Evolutionary conservation across 2,888 invertebrate species (phyloP).

Genomic region (Tetragonula carbonaria): DNA sequence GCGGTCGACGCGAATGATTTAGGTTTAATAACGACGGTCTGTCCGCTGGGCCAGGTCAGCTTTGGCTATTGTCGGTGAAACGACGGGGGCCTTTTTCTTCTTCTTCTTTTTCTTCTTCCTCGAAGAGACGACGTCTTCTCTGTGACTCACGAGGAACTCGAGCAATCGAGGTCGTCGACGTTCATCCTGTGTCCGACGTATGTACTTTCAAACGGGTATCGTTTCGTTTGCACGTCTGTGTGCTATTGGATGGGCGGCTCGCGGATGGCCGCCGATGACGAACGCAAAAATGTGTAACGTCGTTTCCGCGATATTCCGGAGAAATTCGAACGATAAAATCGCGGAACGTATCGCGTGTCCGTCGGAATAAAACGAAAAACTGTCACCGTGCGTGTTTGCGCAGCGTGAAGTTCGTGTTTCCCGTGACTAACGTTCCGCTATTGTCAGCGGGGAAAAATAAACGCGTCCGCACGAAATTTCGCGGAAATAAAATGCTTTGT

Average conservation of each 20-base stretch:
- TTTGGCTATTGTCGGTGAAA: constrained; percentile 75
- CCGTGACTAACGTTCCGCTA: constrained; percentile 17
- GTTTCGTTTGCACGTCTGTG: not conserved
- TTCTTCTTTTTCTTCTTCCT: constrained; percentile 22
- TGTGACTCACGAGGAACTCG: constrained; percentile 18
- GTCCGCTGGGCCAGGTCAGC: constrained; percentile 78
- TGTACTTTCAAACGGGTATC: not conserved
- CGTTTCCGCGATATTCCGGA: constrained; percentile 6
- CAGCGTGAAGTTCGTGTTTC: constrained; percentile 7
- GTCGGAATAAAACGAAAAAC: constrained; percentile 22
- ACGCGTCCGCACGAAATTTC: constrained; percentile 6
- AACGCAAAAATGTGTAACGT: not conserved
- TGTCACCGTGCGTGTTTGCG: constrained; percentile 12
- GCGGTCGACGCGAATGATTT: constrained; percentile 82
- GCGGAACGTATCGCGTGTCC: not conserved
- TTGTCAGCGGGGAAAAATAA: constrained; percentile 24
- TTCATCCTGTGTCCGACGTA: not conserved
- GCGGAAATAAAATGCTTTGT: constrained; percentile 5
- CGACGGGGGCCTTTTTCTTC: constrained; percentile 44
- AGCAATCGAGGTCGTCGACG: constrained; percentile 12
- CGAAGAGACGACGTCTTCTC: constrained; percentile 39
- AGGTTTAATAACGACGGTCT: constrained; percentile 83
- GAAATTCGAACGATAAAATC: constrained; percentile 37
- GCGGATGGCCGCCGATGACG: not conserved
- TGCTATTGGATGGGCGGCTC: not conserved